phyloP scores from a whole-genome alignment of 2,888 invertebrate genomes.

The Xiphydria camelus region DNA sequence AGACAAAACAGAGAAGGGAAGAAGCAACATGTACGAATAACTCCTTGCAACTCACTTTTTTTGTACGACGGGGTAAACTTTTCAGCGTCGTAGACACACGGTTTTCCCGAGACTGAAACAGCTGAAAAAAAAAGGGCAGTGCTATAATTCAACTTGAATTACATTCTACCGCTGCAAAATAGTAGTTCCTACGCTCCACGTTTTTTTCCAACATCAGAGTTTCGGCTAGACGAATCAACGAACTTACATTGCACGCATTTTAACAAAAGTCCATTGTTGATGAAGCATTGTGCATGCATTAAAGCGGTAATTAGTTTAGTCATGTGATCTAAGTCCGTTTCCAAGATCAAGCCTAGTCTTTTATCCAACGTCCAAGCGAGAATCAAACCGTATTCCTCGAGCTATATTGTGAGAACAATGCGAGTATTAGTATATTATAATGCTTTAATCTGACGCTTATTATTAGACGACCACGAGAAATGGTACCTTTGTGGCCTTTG shows the following conservation, averaged over 20 bases:
- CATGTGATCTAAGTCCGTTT: conserved; percentile 76
- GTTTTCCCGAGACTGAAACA: conserved; percentile 64
- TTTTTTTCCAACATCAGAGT: no score
- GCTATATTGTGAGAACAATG: conserved; percentile 57
- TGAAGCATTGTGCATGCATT: conserved; percentile 71
- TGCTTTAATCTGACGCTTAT: conserved; percentile 25
- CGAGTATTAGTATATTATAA: conserved; percentile 7
- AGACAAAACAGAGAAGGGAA: no score
- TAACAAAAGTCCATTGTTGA: conserved; percentile 77
- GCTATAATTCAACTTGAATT: no score
- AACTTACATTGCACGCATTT: conserved; percentile 78
- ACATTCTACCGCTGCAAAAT: no score
- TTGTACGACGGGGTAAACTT: conserved; percentile 53
- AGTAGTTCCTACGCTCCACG: no score
- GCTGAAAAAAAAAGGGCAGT: conserved; percentile 63
- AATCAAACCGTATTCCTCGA: conserved; percentile 78
- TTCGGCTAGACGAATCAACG: conserved; percentile 4
- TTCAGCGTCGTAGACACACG: conserved; percentile 61
- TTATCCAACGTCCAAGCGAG: conserved; percentile 80
- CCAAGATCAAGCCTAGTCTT: conserved; percentile 74
- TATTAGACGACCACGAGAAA: conserved; percentile 42
- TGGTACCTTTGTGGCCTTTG: conserved; percentile 48
- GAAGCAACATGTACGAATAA: no score
- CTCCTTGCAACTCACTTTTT: conserved; percentile 34
- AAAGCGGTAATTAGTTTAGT: conserved; percentile 74